Percentiles rank a stretch among this genome's conserved stretches.
Evolutionary conservation across 2,113 vertebrate species (phyloP).

Genomic region (Lucifuga dentata): DNA sequence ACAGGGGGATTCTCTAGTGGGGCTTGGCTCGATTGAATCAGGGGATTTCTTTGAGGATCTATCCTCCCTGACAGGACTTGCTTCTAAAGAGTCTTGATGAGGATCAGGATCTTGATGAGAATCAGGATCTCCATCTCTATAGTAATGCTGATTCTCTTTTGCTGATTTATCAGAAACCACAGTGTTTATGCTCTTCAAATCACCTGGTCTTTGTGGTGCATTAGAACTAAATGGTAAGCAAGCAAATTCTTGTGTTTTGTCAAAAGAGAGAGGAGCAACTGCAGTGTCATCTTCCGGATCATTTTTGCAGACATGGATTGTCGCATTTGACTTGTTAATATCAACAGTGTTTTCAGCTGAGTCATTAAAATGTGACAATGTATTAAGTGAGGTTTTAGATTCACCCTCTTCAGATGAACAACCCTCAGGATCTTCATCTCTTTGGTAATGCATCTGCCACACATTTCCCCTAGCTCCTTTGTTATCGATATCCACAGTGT

Average conservation of each 20-base stretch:
- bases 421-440: not conserved
- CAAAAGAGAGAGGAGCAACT: not conserved
- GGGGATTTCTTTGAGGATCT: conserved; percentile 93
- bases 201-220: conserved; percentile 79
- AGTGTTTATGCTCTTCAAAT: conserved; percentile 82
- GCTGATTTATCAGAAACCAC: conserved; percentile 81
- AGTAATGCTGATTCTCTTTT: too few relatives aligned
- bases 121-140: too few relatives aligned
- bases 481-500: not conserved
- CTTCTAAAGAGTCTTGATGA: conserved; percentile 92
- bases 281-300: not conserved
- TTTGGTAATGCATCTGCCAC: not conserved
- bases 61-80: conserved; percentile 90
- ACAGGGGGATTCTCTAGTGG: conserved; percentile 91
- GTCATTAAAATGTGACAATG: not conserved
- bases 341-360: not conserved
- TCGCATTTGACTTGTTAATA: not conserved
- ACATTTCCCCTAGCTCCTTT: not conserved
- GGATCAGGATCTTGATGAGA: too few relatives aligned
- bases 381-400: not conserved
- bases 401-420: not conserved
- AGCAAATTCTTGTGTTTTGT: conserved; percentile 1
- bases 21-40: conserved; percentile 97
- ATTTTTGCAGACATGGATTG: not conserved
- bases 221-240: conserved; percentile 77